These are phyloP conservation scores for Tenodera sinensis DNA, from an alignment of 2,888 invertebrate species.

Conservation along the genomic window DNA sequence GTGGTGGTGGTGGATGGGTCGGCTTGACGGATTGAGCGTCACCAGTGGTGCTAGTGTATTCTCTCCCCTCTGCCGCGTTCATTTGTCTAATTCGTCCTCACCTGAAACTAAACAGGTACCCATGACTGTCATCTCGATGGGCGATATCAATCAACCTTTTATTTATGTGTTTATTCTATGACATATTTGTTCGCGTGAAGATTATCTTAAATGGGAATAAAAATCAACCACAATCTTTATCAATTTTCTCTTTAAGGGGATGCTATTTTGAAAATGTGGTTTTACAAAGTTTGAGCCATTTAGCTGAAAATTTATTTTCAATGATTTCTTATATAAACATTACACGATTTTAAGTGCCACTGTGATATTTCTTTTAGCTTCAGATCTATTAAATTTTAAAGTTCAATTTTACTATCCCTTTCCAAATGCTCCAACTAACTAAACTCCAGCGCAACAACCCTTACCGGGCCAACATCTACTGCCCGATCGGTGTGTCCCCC, in stretches of 20 bases:
- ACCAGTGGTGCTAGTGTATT: background rate
- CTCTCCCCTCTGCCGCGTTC: background rate
- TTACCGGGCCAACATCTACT: no score
- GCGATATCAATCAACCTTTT: background rate
- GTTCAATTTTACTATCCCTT: no score
- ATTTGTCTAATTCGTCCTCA: background rate
- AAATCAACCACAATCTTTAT: background rate
- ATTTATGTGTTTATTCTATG: background rate
- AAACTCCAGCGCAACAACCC: no score
- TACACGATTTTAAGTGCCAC: no score
- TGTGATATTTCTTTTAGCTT: no score
- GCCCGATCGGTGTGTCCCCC: no score
- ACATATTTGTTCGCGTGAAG: background rate
- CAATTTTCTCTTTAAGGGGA: background rate
- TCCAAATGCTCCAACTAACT: no score
- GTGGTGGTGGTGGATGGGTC: background rate
- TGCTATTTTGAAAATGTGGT: no score
- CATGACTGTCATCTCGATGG: background rate
- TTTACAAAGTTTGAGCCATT: no score
- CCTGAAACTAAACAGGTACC: background rate
- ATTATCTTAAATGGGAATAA: background rate
- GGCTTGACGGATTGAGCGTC: slow-evolving; percentile 5
- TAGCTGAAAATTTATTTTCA: no score
- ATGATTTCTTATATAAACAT: no score
- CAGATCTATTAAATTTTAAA: no score